Base-by-base conservation (phyloP, 1,140 invertebrate genomes). In the Formica exsecta region DNA sequence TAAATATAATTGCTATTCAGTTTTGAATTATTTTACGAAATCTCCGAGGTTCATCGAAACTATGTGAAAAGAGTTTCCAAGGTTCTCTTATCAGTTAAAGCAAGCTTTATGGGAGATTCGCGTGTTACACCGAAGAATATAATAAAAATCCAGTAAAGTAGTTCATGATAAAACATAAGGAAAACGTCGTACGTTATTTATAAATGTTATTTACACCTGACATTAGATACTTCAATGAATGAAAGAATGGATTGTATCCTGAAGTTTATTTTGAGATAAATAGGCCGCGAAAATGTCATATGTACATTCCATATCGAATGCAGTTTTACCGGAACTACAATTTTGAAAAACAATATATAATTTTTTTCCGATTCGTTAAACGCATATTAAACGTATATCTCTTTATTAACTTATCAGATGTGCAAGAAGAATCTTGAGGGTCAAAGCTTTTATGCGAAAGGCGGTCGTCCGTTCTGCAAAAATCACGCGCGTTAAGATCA, bases 401-500 rank as follows among this genome's bases (percentile, higher is more conserved):
- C 11, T 65, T 71, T 80, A 44, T 85, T 51, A 80, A 92, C 9
- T 89, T 96, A 97, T 90, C 96, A 99, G 99, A 98, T 98, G 96
- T 99, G 99, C 96, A 99, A 99, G 95, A 98, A 98, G 95, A 99
- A 99, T 95, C 96, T 99, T 94, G 99, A 99, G 96, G 99, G 99
- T 92, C 98, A 99, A 95, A 99, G 98, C 95, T 99, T 99, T 97
- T 99, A 98, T 96, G 99, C 99, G 92, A 99, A 99, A 96, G 98
- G 98, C 92, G 99, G 99, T 85, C 97, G 98, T 95, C 99, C 99
- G 79, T 99, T 98, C 97, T 99, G 99, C 96, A 99, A 99, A 96
- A 97, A 97, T 93, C 99, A 99, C 95, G 98, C 98, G 91, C 98
- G 98, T 95, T 98, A 98, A 95, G 80, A 29, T 22, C 16, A 41